Evolutionary conservation across 2,888 invertebrate species (phyloP), one percentile per base, ranked within the genome.

Genomic region (Euzophera pinguis): DNA sequence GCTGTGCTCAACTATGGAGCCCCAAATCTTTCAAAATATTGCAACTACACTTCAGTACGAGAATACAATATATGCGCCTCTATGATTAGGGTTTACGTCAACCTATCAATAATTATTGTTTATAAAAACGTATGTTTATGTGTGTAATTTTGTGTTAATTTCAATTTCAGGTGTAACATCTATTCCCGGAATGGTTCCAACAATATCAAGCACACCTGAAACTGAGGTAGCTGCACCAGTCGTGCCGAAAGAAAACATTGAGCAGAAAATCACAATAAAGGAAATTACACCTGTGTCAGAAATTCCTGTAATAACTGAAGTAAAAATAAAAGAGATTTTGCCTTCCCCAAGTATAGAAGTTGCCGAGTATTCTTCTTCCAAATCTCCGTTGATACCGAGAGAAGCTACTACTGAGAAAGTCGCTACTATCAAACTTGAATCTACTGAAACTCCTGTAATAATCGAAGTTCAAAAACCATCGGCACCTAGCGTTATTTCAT

Each of bases 271-370:
- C 27, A 92, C 92, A 0, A 93, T 93, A 29, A 92, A 92, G 61
- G 93, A 93, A 75, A 92, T 93, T 4, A 92, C 92, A 3, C 92
- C 92, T 0, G 91, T 87, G 2, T 86, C 90, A 0, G 87, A 87
- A 66, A 87, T 89, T 29, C 87, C 91, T 1, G 72, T 81, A 47
- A 81, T 84, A 52, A 85, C 85, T 13, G 85, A 86, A 37, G 84
- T 90, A 12, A 88, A 86, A 62, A 86, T 89, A 37, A 89, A 88
- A 63, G 87, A 90, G 65, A 82, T 90, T 32, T 64, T 86, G 17
- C 90, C 87, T 8, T 81, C 83, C 10, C 75, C 81, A 0, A 78
- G 77, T 52, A 76, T 80, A 51, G 87, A 89, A 54, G 80, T 80
- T 8, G 73, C 78, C 9, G 83, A 87, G 59, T 89, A 88, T 60